Conservation (phyloP, 2,113 vertebrate species). For the Leptodactylus fuscus region DNA sequence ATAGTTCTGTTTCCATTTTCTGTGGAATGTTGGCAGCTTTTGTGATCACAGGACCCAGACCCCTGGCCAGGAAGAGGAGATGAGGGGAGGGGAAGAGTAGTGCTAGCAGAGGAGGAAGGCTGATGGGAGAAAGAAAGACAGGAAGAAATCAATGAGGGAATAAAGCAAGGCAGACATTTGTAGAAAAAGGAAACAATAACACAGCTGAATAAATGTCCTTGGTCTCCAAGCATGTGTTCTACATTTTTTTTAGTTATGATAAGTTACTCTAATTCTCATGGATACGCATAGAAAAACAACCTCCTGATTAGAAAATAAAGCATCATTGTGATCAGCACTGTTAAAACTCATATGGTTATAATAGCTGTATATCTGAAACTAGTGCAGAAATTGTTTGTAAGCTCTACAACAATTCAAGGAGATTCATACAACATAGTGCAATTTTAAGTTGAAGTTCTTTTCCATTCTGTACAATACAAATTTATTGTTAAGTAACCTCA, state of each 20-base stretch:
- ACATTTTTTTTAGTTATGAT: background rate
- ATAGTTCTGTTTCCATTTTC: constrained; percentile 60
- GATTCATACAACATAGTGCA: too few species aligned
- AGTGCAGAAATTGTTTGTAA: too few species aligned
- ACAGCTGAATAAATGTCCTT: constrained; percentile 34
- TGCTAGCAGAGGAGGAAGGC: constrained; percentile 18
- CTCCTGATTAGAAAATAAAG: background rate
- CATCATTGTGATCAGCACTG: background rate
- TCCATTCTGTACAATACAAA: too few species aligned
- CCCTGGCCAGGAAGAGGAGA: constrained; percentile 67
- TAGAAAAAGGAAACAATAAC: constrained; percentile 36
- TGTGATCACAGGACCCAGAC: constrained; percentile 48
- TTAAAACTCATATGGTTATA: too few species aligned
- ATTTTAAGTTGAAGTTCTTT: too few species aligned
- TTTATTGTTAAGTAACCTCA: too few species aligned
- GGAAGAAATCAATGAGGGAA: constrained; percentile 44
- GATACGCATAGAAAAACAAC: background rate
- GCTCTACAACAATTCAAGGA: too few species aligned
- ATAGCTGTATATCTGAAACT: too few species aligned
- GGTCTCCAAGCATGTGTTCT: background rate
- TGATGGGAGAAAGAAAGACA: constrained; percentile 41
- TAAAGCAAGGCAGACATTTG: constrained; percentile 10
- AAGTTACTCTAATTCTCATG: background rate
- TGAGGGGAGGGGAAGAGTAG: constrained; percentile 48
- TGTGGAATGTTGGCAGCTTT: constrained; percentile 59